Conservation (phyloP, 1,140 invertebrate genomes). For the Neodiprion lecontei region DNA sequence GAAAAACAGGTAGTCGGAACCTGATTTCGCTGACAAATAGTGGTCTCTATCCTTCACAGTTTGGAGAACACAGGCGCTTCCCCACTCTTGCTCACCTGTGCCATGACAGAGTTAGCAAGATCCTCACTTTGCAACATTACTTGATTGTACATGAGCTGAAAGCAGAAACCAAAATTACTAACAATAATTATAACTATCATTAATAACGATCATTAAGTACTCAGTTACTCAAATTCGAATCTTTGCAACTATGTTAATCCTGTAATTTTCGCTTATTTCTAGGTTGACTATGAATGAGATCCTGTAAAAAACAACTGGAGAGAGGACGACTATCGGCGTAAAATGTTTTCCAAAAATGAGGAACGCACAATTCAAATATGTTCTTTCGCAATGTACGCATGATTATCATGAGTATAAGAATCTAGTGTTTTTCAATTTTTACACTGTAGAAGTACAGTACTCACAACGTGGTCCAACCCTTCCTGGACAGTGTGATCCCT, state of each 20-base stretch:
- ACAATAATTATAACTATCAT: background rate
- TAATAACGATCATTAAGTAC: too few species aligned
- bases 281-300: constrained; percentile 9
- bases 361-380: constrained; percentile 6
- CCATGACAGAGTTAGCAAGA: constrained; percentile 79
- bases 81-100: constrained; percentile 73
- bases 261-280: background rate
- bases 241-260: background rate
- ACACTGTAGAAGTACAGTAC: constrained; percentile 41
- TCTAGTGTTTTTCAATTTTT: too few species aligned
- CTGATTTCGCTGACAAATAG: too few species aligned
- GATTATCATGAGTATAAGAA: too few species aligned
- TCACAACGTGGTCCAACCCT: constrained; percentile 87
- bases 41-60: constrained; percentile 60
- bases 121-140: constrained; percentile 92
- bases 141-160: constrained; percentile 81
- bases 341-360: background rate
- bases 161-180: constrained; percentile 43
- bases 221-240: too few species aligned
- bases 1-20: too few species aligned
- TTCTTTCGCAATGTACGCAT: constrained; percentile 6
- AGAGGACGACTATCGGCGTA: too few species aligned
- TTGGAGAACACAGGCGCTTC: constrained; percentile 74
- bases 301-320: constrained; percentile 18
- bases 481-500: constrained; percentile 86